Evolutionary conservation across 2,888 invertebrate species (phyloP).

Genomic region (Smittia sp.): DNA sequence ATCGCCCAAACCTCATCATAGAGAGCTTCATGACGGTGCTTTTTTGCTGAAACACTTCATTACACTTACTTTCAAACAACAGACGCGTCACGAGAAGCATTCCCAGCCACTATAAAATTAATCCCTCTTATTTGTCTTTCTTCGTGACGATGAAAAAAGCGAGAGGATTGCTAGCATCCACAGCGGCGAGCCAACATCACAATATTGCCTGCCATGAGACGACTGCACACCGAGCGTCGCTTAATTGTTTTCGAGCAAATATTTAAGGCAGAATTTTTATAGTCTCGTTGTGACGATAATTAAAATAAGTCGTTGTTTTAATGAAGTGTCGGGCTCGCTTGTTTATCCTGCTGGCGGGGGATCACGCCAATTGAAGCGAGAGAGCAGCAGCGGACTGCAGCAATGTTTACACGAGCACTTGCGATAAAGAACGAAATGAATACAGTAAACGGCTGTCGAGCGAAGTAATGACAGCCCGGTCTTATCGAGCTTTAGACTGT

Average conservation of each 20-base stretch:
- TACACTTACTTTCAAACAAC: not conserved
- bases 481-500: not conserved
- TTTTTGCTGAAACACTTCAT: too few species aligned
- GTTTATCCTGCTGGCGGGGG: not conserved
- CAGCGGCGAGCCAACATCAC: not conserved
- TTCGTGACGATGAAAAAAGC: not conserved
- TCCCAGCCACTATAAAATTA: not conserved
- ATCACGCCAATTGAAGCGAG: not conserved
- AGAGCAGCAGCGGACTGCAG: not conserved
- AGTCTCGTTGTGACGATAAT: slow-evolving; percentile 18
- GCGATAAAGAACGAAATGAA: not conserved
- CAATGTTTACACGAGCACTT: not conserved
- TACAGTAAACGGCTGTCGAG: not conserved
- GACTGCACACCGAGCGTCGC: not conserved
- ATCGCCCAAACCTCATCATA: too few species aligned
- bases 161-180: slow-evolving; percentile 9
- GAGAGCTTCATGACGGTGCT: too few species aligned
- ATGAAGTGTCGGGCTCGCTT: slow-evolving; percentile 36
- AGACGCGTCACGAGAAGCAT: not conserved
- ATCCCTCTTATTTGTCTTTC: not conserved
- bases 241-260: slow-evolving; percentile 39
- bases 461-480: not conserved
- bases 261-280: slow-evolving; percentile 30
- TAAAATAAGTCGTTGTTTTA: slow-evolving; percentile 35
- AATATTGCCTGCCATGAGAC: not conserved